Evolutionary conservation across 2,113 vertebrate species (phyloP), one percentile per base, ranked within the genome.

Genomic region (Suncus etruscus): DNA sequence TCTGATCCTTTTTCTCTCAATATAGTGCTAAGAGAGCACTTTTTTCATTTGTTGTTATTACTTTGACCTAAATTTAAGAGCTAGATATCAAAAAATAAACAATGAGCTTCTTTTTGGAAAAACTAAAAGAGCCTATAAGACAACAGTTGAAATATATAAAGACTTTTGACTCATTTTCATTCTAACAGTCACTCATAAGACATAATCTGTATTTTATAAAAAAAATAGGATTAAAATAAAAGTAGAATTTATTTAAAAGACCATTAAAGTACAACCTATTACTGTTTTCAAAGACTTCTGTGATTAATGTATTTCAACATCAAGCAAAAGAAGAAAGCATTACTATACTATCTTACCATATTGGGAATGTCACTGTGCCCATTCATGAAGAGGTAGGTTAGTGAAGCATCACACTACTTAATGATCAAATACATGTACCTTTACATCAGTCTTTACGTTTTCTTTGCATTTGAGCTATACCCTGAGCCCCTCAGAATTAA

Each of bases 41-140:
- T 88, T 74, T 39, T 79, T 69, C 24, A 66, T 47, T 80, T 86
- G 66, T 65, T 29, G 7, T 69, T 83, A 31, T 69, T 80, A 61
- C 10, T 91, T 86, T 91, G 76, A 92, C 58, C 87, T 76, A 89
- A 39, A 90, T 73, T 69, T 74, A 89, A 78, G 81, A 73, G 50
- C 24, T 75, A 66, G 72, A 89, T 89, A 73, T 83, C 77, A 83
- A 91, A 79, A 27, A 39, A 22, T 74, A 32, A 79, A 20, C 76
- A 61, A 5, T 51, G 81, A 91, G 45, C 51, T 65, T 69, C 51
- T 90, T 85, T 79, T 31, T 45, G 25, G 81, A 83, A 93, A 76
- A 66, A 90, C 84, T 84, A 73, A 85, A 90, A 91, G 9, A 68
- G 20, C 27, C 58, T 87, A 27, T 78, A 68, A 73, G 45, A 72